Base-by-base conservation (phyloP, 2,797 vertebrate genomes). In the Otolemur crassicaudatus region DNA sequence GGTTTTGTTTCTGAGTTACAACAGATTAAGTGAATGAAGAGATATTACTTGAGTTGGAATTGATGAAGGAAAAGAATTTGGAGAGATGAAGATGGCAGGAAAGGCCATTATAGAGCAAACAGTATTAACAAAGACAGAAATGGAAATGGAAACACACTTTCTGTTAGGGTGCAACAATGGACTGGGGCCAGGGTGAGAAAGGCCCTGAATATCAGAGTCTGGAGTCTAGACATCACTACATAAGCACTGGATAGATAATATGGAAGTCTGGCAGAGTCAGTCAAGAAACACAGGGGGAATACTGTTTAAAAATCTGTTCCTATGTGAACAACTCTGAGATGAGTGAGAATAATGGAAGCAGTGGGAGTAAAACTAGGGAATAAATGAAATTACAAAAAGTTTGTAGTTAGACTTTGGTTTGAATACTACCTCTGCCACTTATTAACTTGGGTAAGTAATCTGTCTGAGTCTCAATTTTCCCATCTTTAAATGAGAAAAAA, bases 391-490 rank as follows among this genome's bases (percentile, higher is more conserved):
- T 63, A 92, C 75, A 81, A 40, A 65, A 49, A 29, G 43, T 40
- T n/a, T 63, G 23, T 22, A 91, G n/a, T 87, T 40, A 91, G 90
- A 96, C 23, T 14, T 46, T 91, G n/a, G 34, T 85, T 88, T 94
- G 56, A 91, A 85, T 46, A 23, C 46, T 79, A 60, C 87, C 37
- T 90, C 23, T 82, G 61, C 23, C 9, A 70, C 27, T 88, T 76
- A 46, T 1, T 83, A 92, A 49, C 34, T 29, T 72, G 43, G 5
- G 25, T 60, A 93, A 94, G 20, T 85, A 60, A 77, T 91, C 29
- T 90, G 37, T 85, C 31, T 2, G 14, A 72, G 49, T 93, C 53
- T 91, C 86, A 86, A 79, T 83, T 89, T 89, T 31, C 31, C 22
- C n/a, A 40, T 67, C 43, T 69, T 79, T 86, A 89, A 88, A 56